These are phyloP conservation scores for Camponotus vicinus DNA, from an alignment of 1,140 invertebrate species.

Conservation along the genomic window DNA sequence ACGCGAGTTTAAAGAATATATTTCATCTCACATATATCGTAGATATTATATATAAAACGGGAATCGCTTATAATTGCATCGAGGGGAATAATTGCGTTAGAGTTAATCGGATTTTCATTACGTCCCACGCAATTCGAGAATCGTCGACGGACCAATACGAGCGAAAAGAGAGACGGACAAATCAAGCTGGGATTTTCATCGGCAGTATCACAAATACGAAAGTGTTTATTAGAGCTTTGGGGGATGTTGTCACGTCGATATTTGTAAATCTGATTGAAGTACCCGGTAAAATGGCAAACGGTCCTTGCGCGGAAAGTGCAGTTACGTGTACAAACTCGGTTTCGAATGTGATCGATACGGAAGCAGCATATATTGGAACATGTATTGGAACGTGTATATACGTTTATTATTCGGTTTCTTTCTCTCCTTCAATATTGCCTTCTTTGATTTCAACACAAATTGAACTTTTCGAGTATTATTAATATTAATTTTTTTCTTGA, in stretches of 20 bases:
- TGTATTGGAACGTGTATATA: slow-evolving; percentile 27
- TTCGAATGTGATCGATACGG: slow-evolving; percentile 54
- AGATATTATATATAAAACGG: slow-evolving; percentile 55
- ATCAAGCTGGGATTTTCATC: slow-evolving; percentile 57
- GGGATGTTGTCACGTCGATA: slow-evolving; percentile 52
- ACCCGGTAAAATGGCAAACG: slow-evolving; percentile 33
- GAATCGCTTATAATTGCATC: slow-evolving; percentile 70
- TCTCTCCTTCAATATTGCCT: not conserved
- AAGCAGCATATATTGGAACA: slow-evolving; percentile 28
- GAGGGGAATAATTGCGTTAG: slow-evolving; percentile 61
- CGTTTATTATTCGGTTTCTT: slow-evolving; percentile 39
- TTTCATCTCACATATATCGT: not conserved
- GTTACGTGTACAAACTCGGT: slow-evolving; percentile 52
- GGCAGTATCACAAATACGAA: slow-evolving; percentile 23
- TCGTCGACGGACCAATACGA: slow-evolving; percentile 57
- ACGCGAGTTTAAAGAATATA: slow-evolving; percentile 59
- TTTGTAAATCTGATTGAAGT: slow-evolving; percentile 63
- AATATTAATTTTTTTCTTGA: not conserved
- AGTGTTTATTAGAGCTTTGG: slow-evolving; percentile 63
- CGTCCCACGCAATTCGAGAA: slow-evolving; percentile 49
- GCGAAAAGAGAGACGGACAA: slow-evolving; percentile 31
- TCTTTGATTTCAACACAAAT: not conserved
- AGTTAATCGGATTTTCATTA: slow-evolving; percentile 72
- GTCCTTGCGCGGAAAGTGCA: slow-evolving; percentile 53
- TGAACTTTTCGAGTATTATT: not conserved